Conservation (phyloP, 1,140 invertebrate species). For the Notospermus geniculatus region DNA sequence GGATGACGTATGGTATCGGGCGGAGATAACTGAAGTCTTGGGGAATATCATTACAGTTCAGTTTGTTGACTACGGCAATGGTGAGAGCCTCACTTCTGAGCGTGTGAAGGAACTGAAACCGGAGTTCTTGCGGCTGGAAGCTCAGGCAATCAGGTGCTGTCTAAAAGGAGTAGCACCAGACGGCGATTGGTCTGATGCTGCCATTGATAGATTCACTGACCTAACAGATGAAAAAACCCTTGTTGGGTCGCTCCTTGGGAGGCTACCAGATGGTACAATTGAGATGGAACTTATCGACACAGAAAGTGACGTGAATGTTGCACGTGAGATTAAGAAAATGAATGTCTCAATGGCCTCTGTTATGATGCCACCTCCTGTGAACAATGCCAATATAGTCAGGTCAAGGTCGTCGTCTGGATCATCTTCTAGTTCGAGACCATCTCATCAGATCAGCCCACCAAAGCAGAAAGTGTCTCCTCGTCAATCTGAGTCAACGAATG, state of each 20-base stretch:
- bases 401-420: too few relatives aligned
- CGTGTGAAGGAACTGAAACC: constrained; percentile 18
- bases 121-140: constrained; percentile 8
- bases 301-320: too few relatives aligned
- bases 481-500: too few relatives aligned
- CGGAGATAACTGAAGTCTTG: constrained; percentile 64
- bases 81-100: constrained; percentile 58
- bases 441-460: too few relatives aligned
- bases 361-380: too few relatives aligned
- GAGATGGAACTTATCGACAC: background rate
- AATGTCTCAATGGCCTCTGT: too few relatives aligned
- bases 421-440: too few relatives aligned
- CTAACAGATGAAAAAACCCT: constrained; percentile 24
- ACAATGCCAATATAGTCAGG: too few relatives aligned
- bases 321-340: too few relatives aligned
- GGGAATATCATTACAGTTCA: constrained; percentile 53
- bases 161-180: constrained; percentile 1
- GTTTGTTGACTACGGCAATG: constrained; percentile 77
- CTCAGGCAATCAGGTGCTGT: constrained; percentile 21
- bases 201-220: constrained; percentile 18
- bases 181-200: constrained; percentile 5
- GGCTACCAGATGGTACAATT: background rate
- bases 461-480: too few relatives aligned
- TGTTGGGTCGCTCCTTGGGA: constrained; percentile 2
- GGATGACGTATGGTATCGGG: constrained; percentile 76